Evolutionary conservation across 1,140 invertebrate species (phyloP), one percentile per base, ranked within the genome.

Genomic region (Drosophila parabipectinata): DNA sequence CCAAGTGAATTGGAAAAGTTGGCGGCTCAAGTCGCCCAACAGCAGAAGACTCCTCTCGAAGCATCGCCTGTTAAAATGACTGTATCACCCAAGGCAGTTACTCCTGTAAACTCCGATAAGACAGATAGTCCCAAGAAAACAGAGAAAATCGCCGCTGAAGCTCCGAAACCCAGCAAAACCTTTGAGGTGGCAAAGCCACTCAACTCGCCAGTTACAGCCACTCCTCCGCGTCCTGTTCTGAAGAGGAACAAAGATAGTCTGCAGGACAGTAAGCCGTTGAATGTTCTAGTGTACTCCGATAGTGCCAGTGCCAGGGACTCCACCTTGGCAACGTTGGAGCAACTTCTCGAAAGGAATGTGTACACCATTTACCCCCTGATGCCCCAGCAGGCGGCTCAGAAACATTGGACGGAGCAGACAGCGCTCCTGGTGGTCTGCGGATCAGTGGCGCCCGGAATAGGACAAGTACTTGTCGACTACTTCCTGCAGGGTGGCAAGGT

Each of bases 241-340:
- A 75, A 64, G 8, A 59, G 83, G 7, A 77, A 79, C 24, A 92
- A 90, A 44, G 63, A 84, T 45, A 90, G 80, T 44, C 30, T 83
- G 15, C 71, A 57, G 15, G 75, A 77, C 5, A 77, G 74, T 18
- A 96, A 97, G 93, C 96, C 97, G 15, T 96, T 96, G 4, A 97
- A 97, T 92, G 94, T 98, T 64, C 93, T 97, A 24, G 95, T 98
- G 32, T 97, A 96, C 92, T 95, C 96, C 14, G 96, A 97, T 79
- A 96, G 96, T 85, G 77, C 94, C 45, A 93, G 94, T 21, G 94
- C 95, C 21, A 95, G 95, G 73, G 95, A 96, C 47, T 95, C 95
- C 88, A 94, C 97, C 18, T 95, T 95, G 83, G 91, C 92, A 21
- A 94, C 96, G 3, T 89, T 98, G 8, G 92, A 93, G 18, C 93